Evolutionary conservation across 2,113 vertebrate species (phyloP).

Genomic region (Nycticebus coucang): DNA sequence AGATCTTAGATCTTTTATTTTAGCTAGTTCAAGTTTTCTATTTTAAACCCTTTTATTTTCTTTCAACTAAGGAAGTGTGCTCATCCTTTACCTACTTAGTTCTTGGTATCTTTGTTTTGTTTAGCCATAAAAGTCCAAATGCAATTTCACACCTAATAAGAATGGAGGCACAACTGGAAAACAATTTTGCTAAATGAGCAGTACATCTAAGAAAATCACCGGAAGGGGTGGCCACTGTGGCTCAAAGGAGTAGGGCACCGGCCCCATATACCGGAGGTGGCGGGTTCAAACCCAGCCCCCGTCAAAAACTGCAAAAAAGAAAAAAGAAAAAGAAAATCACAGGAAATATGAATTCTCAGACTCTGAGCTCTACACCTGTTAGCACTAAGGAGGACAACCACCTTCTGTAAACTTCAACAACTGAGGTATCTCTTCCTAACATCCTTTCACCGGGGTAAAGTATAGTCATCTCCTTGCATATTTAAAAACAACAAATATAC

Average conservation of each 20-base stretch:
- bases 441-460: not conserved
- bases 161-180: not conserved
- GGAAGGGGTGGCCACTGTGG: not conserved
- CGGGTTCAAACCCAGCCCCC: too few species aligned
- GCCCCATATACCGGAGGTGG: too few species aligned
- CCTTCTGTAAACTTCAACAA: not conserved
- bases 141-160: not conserved
- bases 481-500: not conserved
- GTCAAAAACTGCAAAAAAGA: too few species aligned
- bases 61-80: not conserved
- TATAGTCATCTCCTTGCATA: not conserved
- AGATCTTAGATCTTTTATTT: not conserved
- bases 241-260: too few species aligned
- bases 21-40: not conserved
- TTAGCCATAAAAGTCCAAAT: not conserved
- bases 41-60: slow-evolving; percentile 24
- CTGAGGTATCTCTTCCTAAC: not conserved
- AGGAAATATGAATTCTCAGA: not conserved
- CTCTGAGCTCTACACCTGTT: not conserved
- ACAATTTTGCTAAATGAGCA: not conserved
- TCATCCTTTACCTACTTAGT: not conserved
- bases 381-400: not conserved
- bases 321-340: slow-evolving; percentile 21
- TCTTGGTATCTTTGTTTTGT: not conserved
- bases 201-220: not conserved